A percentile compares a stretch with the other conserved stretches of the same genome.
These are phyloP conservation scores for Psittacula derbiana DNA, from an alignment of 2,797 vertebrate species.

Conservation along the genomic window DNA sequence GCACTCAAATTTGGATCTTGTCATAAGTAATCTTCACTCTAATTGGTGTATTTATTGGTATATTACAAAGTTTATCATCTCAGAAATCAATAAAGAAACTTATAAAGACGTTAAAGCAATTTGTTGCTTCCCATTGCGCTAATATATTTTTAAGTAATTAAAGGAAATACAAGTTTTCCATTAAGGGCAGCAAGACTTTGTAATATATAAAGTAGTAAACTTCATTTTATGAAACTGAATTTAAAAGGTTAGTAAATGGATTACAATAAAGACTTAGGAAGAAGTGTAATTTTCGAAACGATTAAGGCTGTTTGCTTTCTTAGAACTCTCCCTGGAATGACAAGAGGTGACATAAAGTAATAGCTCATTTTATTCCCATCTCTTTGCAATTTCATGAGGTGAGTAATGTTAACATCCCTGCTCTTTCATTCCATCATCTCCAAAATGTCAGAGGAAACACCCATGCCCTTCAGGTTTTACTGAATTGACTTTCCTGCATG, in stretches of 20 bases:
- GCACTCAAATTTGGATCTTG: constrained; percentile 13
- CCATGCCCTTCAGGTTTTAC: background rate
- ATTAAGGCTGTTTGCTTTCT: background rate
- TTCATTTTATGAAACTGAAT: background rate
- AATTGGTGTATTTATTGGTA: constrained; percentile 32
- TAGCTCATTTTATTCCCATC: background rate
- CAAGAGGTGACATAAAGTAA: background rate
- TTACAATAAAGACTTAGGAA: background rate
- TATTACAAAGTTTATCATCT: constrained; percentile 16
- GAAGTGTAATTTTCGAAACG: background rate
- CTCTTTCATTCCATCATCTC: background rate
- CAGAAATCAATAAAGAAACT: constrained; percentile 32
- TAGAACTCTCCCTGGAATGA: background rate
- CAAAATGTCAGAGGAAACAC: background rate
- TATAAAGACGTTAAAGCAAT: background rate
- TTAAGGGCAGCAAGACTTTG: background rate
- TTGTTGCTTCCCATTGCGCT: background rate
- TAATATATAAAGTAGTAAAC: background rate
- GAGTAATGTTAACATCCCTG: background rate
- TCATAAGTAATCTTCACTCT: background rate
- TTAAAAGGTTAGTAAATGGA: background rate
- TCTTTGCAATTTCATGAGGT: background rate
- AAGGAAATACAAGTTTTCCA: background rate
- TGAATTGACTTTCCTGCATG: background rate
- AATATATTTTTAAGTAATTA: background rate